These are phyloP conservation scores for Hippopotamus amphibius DNA, from an alignment of 2,113 vertebrate species.

Conservation along the genomic window DNA sequence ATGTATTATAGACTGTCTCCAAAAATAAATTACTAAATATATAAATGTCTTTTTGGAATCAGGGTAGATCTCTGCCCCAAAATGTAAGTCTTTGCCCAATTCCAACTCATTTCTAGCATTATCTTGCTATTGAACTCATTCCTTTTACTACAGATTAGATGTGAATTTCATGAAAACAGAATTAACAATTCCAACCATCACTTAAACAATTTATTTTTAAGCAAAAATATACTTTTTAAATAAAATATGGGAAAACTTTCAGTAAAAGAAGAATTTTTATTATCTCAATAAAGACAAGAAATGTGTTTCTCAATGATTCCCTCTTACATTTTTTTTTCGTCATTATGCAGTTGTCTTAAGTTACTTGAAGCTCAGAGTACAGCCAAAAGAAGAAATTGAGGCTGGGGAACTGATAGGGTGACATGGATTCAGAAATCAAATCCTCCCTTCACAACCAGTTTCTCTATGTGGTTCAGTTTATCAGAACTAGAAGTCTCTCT, in stretches of 20 bases:
- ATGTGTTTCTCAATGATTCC: neutral
- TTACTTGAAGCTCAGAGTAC: neutral
- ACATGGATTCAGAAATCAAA: neutral
- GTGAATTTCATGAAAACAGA: neutral
- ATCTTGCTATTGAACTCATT: neutral
- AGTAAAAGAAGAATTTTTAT: neutral
- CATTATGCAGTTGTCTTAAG: neutral
- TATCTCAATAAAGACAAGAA: neutral
- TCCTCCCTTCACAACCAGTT: neutral
- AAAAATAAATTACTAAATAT: constrained; percentile 1
- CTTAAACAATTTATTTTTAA: neutral
- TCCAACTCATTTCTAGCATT: neutral
- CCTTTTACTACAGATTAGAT: neutral
- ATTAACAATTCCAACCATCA: neutral
- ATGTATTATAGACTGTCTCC: neutral
- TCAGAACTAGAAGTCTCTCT: neutral
- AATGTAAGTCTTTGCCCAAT: neutral
- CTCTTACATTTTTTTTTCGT: neutral
- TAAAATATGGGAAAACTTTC: neutral
- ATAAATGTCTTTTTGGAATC: neutral
- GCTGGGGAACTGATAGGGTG: neutral
- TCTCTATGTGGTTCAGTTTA: neutral
- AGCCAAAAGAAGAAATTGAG: neutral
- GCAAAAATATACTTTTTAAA: neutral
- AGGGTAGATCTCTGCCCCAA: neutral